These are phyloP conservation scores for Spicauda simplicius DNA, from an alignment of 2,888 invertebrate genomes.

Conservation along the genomic window DNA sequence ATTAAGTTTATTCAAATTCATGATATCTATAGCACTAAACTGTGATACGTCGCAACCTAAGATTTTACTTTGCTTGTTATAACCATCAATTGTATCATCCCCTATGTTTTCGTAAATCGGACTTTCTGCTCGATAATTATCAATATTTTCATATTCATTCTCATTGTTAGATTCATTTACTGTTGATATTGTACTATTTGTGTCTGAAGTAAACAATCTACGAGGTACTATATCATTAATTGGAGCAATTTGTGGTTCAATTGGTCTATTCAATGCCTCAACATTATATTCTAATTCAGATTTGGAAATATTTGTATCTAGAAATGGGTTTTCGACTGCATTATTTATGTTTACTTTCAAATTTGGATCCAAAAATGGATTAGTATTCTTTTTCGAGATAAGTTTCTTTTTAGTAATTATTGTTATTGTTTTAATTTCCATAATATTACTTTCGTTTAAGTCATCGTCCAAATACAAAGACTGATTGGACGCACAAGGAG, in stretches of 20 bases:
- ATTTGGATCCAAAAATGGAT: conserved; percentile 75
- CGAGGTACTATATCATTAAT: conserved; percentile 61
- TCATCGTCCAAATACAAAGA: conserved; percentile 78
- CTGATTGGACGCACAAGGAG: conserved; percentile 68
- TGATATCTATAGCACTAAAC: conserved; percentile 73
- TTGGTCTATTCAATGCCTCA: conserved; percentile 52
- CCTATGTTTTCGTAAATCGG: conserved; percentile 73
- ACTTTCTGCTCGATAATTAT: conserved; percentile 66
- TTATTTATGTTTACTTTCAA: conserved; percentile 49
- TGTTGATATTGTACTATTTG: conserved; percentile 76
- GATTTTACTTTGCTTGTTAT: conserved; percentile 80
- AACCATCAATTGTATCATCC: conserved; percentile 55
- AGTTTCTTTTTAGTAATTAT: conserved; percentile 75
- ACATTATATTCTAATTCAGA: conserved; percentile 66
- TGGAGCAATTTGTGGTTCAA: conserved; percentile 41
- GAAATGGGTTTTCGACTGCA: conserved; percentile 64
- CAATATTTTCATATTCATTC: conserved; percentile 75
- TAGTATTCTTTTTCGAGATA: conserved; percentile 65
- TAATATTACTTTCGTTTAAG: conserved; percentile 81
- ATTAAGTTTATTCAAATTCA: conserved; percentile 69
- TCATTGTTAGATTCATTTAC: conserved; percentile 63
- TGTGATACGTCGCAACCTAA: conserved; percentile 76
- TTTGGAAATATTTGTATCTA: conserved; percentile 50
- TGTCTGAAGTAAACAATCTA: conserved; percentile 67
- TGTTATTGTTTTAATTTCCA: conserved; percentile 82